These are phyloP conservation scores for Xerus rutilus DNA, from an alignment of 2,797 vertebrate genomes.

Conservation along the genomic window DNA sequence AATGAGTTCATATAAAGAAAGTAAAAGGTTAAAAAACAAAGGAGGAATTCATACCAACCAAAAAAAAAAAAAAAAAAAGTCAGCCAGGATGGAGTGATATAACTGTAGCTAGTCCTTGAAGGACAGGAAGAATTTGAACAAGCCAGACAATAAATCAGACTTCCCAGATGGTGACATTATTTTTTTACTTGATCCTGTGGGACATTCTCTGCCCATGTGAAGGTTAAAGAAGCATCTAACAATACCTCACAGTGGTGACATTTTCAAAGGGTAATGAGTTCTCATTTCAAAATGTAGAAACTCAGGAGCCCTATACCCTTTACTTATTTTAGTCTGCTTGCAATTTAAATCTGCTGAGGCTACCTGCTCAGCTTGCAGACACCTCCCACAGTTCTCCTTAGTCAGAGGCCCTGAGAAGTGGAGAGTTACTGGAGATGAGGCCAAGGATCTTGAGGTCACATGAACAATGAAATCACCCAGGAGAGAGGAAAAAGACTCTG, in stretches of 20 bases:
- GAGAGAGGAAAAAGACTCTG: neutral
- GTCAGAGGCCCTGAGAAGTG: neutral
- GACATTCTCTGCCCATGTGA: conserved; percentile 48
- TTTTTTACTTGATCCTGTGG: conserved; percentile 59
- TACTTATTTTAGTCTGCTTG: neutral
- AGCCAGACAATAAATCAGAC: conserved; percentile 57
- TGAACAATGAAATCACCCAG: neutral
- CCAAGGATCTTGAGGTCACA: neutral
- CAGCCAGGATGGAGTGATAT: neutral
- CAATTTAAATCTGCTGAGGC: neutral
- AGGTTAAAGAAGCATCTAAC: conserved; percentile 55
- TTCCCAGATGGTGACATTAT: conserved; percentile 54
- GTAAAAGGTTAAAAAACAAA: neutral
- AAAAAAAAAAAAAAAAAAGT: conserved; percentile 27
- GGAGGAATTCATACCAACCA: neutral
- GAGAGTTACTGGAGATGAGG: neutral
- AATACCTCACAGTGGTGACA: conserved; percentile 39
- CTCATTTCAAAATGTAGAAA: conserved; percentile 42
- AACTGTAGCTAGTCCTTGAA: conserved; percentile 40
- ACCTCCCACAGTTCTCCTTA: neutral
- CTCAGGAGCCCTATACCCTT: neutral
- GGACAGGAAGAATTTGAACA: conserved; percentile 37
- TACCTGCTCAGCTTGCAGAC: neutral
- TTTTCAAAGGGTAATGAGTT: conserved; percentile 74
- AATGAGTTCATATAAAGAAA: conserved; percentile 10